phyloP scores from a whole-genome alignment of 2,797 vertebrate species.

The Merluccius polli region DNA sequence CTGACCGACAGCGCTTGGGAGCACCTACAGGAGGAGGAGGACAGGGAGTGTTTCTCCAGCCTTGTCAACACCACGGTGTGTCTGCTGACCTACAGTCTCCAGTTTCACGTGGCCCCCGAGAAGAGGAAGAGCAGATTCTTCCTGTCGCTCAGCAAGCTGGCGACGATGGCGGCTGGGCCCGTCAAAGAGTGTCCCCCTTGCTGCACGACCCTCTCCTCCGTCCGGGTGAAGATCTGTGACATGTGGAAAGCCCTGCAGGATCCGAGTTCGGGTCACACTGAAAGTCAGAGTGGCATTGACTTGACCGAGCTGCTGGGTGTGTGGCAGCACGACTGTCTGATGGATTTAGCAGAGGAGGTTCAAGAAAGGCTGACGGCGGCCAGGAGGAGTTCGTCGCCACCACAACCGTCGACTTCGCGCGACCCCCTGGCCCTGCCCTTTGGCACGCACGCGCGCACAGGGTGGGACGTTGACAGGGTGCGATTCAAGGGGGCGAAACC shows the following conservation, averaged over 20 bases:
- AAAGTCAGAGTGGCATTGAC: conserved; percentile 31
- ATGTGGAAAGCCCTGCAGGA: conserved; percentile 42
- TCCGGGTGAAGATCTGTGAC: conserved; percentile 42
- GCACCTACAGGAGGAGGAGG: conserved; percentile 54
- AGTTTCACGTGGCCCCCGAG: conserved; percentile 46
- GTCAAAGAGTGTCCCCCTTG: conserved; percentile 29
- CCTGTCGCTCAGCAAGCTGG: conserved; percentile 45
- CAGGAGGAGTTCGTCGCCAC: not conserved
- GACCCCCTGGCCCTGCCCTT: not conserved
- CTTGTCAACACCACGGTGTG: conserved; percentile 49
- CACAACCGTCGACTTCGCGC: conserved; percentile 37
- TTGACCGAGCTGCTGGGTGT: conserved; percentile 54
- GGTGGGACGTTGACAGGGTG: conserved; percentile 54
- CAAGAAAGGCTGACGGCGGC: conserved; percentile 15
- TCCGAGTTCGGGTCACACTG: conserved; percentile 25
- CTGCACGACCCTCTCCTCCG: conserved; percentile 41
- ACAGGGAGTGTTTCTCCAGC: conserved; percentile 49
- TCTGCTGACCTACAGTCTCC: conserved; percentile 43
- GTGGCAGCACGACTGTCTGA: conserved; percentile 51
- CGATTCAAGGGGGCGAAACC: conserved; percentile 19
- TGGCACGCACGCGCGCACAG: not conserved
- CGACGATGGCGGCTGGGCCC: conserved; percentile 19
- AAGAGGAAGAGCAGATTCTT: conserved; percentile 48
- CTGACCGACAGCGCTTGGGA: conserved; percentile 58
- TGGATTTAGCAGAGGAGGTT: conserved; percentile 41